A percentile compares a stretch with the other conserved stretches of the same genome.
Evolutionary conservation across 1,140 invertebrate genomes (phyloP).

Genomic region (Drosophila tristis): DNA sequence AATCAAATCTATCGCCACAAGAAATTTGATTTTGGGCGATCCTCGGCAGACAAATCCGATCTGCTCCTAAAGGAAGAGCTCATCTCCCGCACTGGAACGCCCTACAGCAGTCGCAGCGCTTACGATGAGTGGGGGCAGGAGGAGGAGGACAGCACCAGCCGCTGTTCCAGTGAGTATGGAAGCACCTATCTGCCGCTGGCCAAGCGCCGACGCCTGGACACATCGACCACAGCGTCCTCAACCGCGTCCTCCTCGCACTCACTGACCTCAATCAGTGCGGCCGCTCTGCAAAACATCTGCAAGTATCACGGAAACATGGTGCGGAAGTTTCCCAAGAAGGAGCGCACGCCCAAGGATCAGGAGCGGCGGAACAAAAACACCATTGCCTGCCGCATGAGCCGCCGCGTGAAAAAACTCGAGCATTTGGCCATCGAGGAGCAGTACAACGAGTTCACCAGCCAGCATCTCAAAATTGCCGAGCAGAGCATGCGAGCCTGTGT

Average conservation of each 20-base stretch:
- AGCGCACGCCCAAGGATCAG: constrained; percentile 76
- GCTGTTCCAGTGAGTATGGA: constrained; percentile 47
- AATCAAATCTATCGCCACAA: constrained; percentile 68
- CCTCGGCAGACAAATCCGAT: constrained; percentile 8
- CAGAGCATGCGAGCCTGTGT: constrained; percentile 58
- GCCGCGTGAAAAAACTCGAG: constrained; percentile 73
- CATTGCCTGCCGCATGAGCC: constrained; percentile 75
- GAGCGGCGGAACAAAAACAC: constrained; percentile 79
- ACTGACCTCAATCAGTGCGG: constrained; percentile 42
- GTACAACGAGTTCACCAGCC: constrained; percentile 62
- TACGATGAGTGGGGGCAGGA: constrained; percentile 8
- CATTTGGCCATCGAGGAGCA: constrained; percentile 71
- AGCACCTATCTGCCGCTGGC: constrained; percentile 12
- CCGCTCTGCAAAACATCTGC: constrained; percentile 66
- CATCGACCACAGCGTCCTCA: constrained; percentile 29
- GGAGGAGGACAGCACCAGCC: constrained; percentile 32
- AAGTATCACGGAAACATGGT: constrained; percentile 81
- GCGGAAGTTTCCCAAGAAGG: constrained; percentile 76
- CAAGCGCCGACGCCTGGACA: constrained; percentile 55
- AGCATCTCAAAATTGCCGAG: constrained; percentile 64
- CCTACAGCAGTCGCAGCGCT: constrained; percentile 14
- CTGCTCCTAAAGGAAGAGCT: constrained; percentile 46
- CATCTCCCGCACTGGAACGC: constrained; percentile 35
- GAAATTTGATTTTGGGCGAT: constrained; percentile 63
- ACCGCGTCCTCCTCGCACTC: constrained; percentile 39